These are phyloP conservation scores for Brachionus manjavacas DNA, from an alignment of 1,140 invertebrate species.

Conservation along the genomic window DNA sequence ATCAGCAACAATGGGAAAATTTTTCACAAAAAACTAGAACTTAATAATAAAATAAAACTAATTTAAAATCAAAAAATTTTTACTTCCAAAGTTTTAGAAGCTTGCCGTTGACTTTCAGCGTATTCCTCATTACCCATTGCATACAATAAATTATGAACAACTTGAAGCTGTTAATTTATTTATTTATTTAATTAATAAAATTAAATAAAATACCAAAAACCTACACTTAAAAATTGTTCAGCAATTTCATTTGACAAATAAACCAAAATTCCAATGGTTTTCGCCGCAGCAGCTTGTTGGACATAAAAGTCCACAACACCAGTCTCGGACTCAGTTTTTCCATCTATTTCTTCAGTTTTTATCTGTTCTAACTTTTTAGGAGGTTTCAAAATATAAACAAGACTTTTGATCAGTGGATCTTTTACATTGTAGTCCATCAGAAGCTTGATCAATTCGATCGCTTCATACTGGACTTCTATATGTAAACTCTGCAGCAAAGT, in stretches of 20 bases:
- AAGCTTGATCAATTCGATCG: constrained; percentile 54
- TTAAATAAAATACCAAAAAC: too few relatives aligned
- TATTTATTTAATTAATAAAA: too few relatives aligned
- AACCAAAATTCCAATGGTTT: constrained; percentile 52
- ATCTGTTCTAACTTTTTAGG: constrained; percentile 48
- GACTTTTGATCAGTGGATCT: constrained; percentile 49
- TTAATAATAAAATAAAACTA: constrained; percentile 18
- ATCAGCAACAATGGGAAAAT: constrained; percentile 55
- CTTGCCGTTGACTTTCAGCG: constrained; percentile 56
- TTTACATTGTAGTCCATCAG: constrained; percentile 55
- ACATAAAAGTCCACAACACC: constrained; percentile 46
- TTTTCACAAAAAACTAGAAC: constrained; percentile 53
- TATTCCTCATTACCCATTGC: constrained; percentile 57
- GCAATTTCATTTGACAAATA: constrained; percentile 26
- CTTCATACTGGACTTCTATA: constrained; percentile 58
- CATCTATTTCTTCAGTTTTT: constrained; percentile 45
- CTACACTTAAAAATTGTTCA: constrained; percentile 38
- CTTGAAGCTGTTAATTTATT: too few relatives aligned
- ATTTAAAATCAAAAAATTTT: not conserved
- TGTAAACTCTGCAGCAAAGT: constrained; percentile 53
- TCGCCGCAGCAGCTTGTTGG: constrained; percentile 57
- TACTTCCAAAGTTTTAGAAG: constrained; percentile 55
- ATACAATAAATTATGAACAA: constrained; percentile 53
- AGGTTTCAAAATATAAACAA: constrained; percentile 53
- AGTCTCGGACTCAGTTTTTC: not conserved